Percentiles rank a stretch among this genome's conserved stretches.
These are phyloP conservation scores for Melanogrammus aeglefinus DNA, from an alignment of 2,797 vertebrate species.

Conservation along the genomic window DNA sequence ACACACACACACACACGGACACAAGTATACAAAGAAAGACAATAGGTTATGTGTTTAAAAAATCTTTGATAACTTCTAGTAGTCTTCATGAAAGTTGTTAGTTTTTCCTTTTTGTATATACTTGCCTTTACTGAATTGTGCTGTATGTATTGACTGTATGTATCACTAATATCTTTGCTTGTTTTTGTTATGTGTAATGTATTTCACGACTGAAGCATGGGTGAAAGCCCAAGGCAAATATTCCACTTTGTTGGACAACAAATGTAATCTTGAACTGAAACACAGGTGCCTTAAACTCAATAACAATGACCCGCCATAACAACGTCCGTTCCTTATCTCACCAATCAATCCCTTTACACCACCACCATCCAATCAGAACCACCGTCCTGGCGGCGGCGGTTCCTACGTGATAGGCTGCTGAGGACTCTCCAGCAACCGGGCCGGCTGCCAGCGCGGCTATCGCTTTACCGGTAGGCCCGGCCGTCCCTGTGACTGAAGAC, in stretches of 20 bases:
- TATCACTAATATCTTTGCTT: no score
- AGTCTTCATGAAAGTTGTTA: no score
- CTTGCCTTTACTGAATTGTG: no score
- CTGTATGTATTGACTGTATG: no score
- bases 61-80: background rate
- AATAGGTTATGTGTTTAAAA: background rate
- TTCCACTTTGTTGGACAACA: no score
- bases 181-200: no score
- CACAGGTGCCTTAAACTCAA: background rate
- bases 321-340: background rate
- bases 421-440: constrained; percentile 39
- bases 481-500: constrained; percentile 30
- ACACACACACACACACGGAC: background rate
- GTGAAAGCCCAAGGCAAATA: no score
- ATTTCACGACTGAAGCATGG: no score
- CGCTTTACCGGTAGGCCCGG: constrained; percentile 38
- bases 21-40: background rate
- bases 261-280: background rate
- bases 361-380: background rate
- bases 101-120: no score
- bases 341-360: background rate
- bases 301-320: constrained; percentile 5
- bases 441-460: constrained; percentile 27
- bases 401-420: constrained; percentile 40
- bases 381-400: background rate